These are phyloP conservation scores for Bombus superbus DNA, from an alignment of 1,140 invertebrate species.

Conservation along the genomic window DNA sequence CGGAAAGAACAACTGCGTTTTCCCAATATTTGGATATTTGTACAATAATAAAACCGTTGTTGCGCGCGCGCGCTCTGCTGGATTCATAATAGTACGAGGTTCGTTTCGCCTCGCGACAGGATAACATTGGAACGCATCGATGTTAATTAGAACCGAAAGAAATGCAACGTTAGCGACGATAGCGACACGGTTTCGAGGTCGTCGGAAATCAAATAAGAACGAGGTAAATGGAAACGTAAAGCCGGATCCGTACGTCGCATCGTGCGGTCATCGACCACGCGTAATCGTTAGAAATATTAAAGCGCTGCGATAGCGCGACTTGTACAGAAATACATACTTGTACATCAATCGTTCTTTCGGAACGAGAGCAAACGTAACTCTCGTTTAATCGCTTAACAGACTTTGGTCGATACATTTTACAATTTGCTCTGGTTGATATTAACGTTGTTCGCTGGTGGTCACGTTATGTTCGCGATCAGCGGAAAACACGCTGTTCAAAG, in stretches of 20 bases:
- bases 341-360: too few species aligned
- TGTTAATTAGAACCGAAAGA: constrained; percentile 47
- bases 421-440: not conserved
- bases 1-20: not conserved
- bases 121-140: constrained; percentile 1
- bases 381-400: not conserved
- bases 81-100: not conserved
- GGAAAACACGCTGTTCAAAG: not conserved
- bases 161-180: not conserved
- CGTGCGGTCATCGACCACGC: not conserved
- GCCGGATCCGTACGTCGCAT: not conserved
- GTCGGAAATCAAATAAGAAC: not conserved
- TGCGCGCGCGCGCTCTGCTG: not conserved
- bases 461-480: not conserved
- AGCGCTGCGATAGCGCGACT: not conserved
- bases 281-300: not conserved
- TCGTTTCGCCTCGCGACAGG: not conserved
- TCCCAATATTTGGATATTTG: constrained; percentile 18
- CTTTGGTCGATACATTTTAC: not conserved
- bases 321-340: not conserved
- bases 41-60: constrained; percentile 8
- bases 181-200: too few species aligned
- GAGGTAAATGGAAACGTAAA: not conserved
- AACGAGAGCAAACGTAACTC: not conserved
- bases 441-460: not conserved